These are phyloP conservation scores for Lophochroa leadbeateri DNA, from an alignment of 2,113 vertebrate genomes.

Conservation along the genomic window DNA sequence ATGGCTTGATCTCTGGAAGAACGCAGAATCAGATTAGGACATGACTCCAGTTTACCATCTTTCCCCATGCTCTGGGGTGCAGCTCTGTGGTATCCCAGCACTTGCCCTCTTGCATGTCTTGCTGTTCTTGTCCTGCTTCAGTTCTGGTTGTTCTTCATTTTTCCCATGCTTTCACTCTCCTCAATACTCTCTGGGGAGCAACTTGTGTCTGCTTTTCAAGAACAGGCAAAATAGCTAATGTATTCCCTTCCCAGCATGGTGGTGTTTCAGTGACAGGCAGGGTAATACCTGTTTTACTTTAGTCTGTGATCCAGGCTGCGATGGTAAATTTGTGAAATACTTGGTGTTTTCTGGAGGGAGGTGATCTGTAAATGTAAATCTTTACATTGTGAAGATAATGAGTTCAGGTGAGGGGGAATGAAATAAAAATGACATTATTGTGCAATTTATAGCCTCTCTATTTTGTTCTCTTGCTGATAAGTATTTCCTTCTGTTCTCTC, in stretches of 20 bases:
- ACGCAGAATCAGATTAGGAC: neutral
- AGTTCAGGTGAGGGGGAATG: neutral
- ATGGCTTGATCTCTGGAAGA: neutral
- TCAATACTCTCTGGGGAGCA: neutral
- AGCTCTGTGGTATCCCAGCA: neutral
- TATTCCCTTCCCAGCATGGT: neutral
- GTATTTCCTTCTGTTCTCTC: constrained; percentile 21
- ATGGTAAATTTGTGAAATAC: neutral
- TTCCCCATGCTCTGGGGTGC: neutral
- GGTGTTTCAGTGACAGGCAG: neutral
- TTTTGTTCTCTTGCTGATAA: neutral
- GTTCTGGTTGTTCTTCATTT: neutral
- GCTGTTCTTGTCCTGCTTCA: neutral
- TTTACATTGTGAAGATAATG: neutral
- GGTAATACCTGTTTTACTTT: neutral
- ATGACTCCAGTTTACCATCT: neutral
- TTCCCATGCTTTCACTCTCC: neutral
- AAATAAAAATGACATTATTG: neutral
- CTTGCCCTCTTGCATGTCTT: fast-evolving
- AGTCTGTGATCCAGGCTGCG: neutral
- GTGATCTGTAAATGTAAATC: neutral
- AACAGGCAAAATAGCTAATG: neutral
- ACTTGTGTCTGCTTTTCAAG: neutral
- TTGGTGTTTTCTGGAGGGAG: neutral
- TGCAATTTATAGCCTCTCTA: neutral